phyloP scores from a whole-genome alignment of 2,797 vertebrate species.

The Acestrorhynchus altus region DNA sequence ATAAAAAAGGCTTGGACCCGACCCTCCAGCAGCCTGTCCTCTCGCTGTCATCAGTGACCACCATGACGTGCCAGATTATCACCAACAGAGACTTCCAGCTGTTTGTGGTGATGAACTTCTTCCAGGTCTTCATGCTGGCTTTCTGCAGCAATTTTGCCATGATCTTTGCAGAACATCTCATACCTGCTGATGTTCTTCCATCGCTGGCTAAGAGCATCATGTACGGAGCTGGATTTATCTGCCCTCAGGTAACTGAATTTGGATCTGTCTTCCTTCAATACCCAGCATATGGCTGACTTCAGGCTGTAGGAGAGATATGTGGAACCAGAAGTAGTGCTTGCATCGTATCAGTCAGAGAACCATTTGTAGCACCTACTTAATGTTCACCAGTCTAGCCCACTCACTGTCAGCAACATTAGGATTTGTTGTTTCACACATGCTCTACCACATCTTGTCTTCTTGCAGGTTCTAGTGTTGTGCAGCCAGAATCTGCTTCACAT shows the following conservation, averaged over 20 bases:
- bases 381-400: not conserved
- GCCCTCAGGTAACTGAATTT: conserved; percentile 83
- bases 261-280: not conserved
- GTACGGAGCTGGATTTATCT: conserved; percentile 91
- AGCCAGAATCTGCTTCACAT: conserved; percentile 78
- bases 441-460: conserved; percentile 30
- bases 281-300: too few relatives aligned
- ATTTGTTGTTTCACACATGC: not conserved
- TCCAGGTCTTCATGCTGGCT: conserved; percentile 88
- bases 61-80: conserved; percentile 83
- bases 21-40: conserved; percentile 52
- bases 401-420: not conserved
- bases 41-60: conserved; percentile 74
- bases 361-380: too few relatives aligned
- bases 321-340: too few relatives aligned
- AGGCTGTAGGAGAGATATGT: too few relatives aligned
- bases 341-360: too few relatives aligned
- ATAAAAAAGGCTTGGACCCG: conserved; percentile 58
- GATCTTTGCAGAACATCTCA: conserved; percentile 89
- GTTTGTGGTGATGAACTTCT: conserved; percentile 92
- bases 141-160: conserved; percentile 93
- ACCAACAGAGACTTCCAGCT: conserved; percentile 83
- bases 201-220: conserved; percentile 84
- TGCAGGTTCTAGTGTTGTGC: conserved; percentile 87
- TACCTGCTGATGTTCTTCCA: conserved; percentile 82